phyloP scores from a whole-genome alignment of 2,888 invertebrate genomes.

The Oscheius sp. region DNA sequence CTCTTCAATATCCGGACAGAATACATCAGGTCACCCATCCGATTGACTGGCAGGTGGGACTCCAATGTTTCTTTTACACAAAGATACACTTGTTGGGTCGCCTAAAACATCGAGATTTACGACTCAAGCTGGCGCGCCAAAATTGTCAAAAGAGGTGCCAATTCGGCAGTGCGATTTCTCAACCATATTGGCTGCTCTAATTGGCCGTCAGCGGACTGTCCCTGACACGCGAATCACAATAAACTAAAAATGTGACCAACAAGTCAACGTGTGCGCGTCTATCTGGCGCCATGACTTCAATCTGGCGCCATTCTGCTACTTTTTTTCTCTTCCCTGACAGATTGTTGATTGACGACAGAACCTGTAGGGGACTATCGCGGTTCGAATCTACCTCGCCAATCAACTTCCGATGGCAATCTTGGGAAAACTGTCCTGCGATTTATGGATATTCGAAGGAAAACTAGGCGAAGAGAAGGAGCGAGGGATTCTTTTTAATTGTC shows the following conservation, averaged over 20 bases:
- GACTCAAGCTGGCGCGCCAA: slow-evolving; percentile 17
- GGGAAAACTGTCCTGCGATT: slow-evolving; percentile 27
- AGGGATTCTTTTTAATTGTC: slow-evolving; percentile 18
- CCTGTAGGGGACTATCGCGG: background rate
- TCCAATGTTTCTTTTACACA: slow-evolving; percentile 8
- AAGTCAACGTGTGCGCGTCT: slow-evolving; percentile 12
- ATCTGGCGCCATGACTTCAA: slow-evolving; percentile 11
- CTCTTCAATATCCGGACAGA: slow-evolving; percentile 6
- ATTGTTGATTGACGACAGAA: slow-evolving; percentile 19
- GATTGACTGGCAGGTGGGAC: slow-evolving; percentile 1
- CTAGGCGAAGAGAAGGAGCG: background rate
- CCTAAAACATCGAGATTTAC: slow-evolving; percentile 28
- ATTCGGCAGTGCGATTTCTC: slow-evolving; percentile 17
- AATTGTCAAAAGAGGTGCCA: slow-evolving; percentile 24
- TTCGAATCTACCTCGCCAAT: slow-evolving; percentile 9
- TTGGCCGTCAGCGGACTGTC: slow-evolving; percentile 2
- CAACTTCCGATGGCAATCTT: slow-evolving; percentile 23
- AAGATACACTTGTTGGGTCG: slow-evolving; percentile 19
- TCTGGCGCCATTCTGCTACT: slow-evolving; percentile 26
- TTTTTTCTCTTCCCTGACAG: slow-evolving; percentile 1
- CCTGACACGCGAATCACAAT: slow-evolving; percentile 21
- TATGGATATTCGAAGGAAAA: background rate
- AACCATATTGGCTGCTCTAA: slow-evolving; percentile 7
- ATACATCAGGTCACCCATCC: background rate
- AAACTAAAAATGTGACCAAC: slow-evolving; percentile 11